Evolutionary conservation across 2,888 invertebrate genomes (phyloP), one percentile per base, ranked within the genome.

Genomic region (Luperina testacea): DNA sequence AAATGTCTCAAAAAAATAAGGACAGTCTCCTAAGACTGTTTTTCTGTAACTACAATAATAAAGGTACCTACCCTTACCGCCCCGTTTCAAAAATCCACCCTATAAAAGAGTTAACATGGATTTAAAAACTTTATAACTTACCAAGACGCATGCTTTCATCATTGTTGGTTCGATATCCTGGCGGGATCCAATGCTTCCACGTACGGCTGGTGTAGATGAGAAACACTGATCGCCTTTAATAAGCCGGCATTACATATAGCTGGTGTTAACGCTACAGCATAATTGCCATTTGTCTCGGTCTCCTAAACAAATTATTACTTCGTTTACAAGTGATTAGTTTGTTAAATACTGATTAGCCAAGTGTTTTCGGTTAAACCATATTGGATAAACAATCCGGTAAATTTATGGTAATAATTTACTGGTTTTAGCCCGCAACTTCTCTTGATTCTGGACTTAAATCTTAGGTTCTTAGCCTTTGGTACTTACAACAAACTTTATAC

Each of bases 311-410:
- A 84, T 84, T 77, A 77, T 67, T 70, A 67, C 63, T 75, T 51
- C 42, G 74, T 84, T 80, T 75, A 84, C 83, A 84, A 67, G 72
- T 80, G 72, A 83, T 83, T 83, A 80, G 42, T 83, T 77, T 84
- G 80, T 83, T 51, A 63, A 80, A 72, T 70, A 75, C 65, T 70
- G 80, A 84, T 77, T 84, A 84, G 65, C 57, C 7, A 63, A 83
- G 73, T 84, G 83, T 84, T 80, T 63, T 80, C 64, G 11, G 38
- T 80, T 57, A 72, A 51, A 75, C 77, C 57, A 70, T 84, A 65
- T 67, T 83, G 24, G 20, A n/a, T 48, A 45, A 67, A 68, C 51
- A 79, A 73, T 67, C 15, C 53, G 51, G 48, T 75, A 72, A 61
- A 72, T 75, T 0, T 75, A 61, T 51, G 48, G 45, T 61, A 20